A percentile compares a stretch with the other conserved stretches of the same genome.
Evolutionary conservation across 2,113 vertebrate genomes (phyloP).

Genomic region (Parus major): DNA sequence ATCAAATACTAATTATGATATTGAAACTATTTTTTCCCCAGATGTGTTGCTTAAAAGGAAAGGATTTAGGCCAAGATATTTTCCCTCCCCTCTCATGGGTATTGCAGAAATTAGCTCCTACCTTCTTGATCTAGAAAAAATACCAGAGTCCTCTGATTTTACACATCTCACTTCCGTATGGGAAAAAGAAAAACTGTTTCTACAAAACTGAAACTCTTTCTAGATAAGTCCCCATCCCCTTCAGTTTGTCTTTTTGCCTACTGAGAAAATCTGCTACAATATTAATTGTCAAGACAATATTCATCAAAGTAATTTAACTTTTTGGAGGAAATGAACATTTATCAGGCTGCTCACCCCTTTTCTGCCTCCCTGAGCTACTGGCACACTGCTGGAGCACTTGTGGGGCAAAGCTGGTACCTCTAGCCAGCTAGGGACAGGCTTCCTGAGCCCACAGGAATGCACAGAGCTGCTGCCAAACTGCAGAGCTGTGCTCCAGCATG

Average conservation of each 20-base stretch:
- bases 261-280: neutral
- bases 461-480: neutral
- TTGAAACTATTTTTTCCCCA: neutral
- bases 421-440: neutral
- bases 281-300: neutral
- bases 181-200: neutral
- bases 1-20: neutral
- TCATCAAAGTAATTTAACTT: neutral
- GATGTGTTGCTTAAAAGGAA: neutral
- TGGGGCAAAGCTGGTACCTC: accelerated
- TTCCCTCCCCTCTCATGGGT: neutral
- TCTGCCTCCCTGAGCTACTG: neutral
- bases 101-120: neutral
- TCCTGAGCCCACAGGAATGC: accelerated
- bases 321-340: neutral
- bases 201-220: neutral
- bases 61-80: neutral
- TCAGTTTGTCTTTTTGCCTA: neutral
- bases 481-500: neutral
- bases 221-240: neutral
- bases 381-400: accelerated
- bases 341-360: neutral
- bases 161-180: neutral
- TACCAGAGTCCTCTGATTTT: neutral
- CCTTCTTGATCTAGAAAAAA: neutral